Percentiles rank a stretch among this genome's conserved stretches.
phyloP scores from a whole-genome alignment of 1,140 invertebrate genomes.

The Pectinophora gossypiella region DNA sequence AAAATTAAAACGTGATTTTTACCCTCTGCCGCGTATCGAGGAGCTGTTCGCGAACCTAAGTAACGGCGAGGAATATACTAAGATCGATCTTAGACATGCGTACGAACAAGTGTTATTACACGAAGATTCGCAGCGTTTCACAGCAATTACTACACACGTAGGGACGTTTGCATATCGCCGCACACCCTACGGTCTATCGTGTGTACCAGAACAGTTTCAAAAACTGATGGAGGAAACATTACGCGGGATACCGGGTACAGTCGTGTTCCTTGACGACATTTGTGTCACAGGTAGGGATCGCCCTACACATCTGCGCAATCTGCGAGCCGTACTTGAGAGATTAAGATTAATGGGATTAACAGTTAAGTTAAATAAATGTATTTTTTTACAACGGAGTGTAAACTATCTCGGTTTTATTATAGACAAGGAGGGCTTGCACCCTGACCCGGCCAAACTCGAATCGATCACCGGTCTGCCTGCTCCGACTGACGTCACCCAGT shows the following conservation, averaged over 20 bases:
- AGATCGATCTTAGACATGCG: too few relatives aligned
- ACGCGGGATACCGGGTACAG: background rate
- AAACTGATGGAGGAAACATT: constrained; percentile 14
- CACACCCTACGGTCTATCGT: constrained; percentile 16
- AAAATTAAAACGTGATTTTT: too few relatives aligned
- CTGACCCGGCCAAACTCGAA: background rate
- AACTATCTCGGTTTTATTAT: constrained; percentile 1
- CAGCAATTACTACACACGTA: constrained; percentile 22
- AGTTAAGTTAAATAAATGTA: background rate
- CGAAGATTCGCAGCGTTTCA: too few relatives aligned
- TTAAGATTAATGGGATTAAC: background rate
- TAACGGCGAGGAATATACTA: too few relatives aligned
- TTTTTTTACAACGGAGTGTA: background rate
- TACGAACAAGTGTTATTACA: too few relatives aligned
- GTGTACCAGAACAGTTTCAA: constrained; percentile 20
- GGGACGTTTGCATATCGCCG: constrained; percentile 22
- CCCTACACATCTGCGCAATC: background rate
- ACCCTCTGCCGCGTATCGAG: too few relatives aligned
- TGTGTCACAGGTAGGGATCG: background rate
- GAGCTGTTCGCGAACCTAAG: too few relatives aligned
- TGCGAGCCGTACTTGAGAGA: background rate
- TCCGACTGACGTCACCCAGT: background rate
- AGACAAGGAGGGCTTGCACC: background rate
- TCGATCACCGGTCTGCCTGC: background rate
- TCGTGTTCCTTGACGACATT: constrained; percentile 2